Evolutionary conservation across 2,797 vertebrate genomes (phyloP), one percentile per base, ranked within the genome.

Genomic region (Brotula barbata): DNA sequence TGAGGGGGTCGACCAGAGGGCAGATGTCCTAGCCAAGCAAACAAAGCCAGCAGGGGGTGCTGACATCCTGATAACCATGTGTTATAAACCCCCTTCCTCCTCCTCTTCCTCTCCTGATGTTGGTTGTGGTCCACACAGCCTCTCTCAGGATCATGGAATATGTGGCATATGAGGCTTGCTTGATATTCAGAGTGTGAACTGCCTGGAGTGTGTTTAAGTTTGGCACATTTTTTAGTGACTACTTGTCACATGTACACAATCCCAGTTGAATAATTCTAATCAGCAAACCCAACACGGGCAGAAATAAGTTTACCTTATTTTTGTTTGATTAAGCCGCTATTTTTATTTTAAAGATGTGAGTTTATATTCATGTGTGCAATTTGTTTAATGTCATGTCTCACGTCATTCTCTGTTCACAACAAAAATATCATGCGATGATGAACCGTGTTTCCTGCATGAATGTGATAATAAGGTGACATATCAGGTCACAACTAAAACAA

Each of bases 1-100:
- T 6, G 7, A 41, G 51, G 59, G 81, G 83, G 76, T 65, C 36
- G 53, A 57, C 57, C 59, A 13, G 48, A 77, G 83, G 84, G 75
- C 79, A 83, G 60, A 63, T 55, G 72, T 39, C 73, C 56, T 50
- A 71, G 81, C 75, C 51, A 64, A 20, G 78, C 70, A 80, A 87
- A 78, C 80, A 73, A 84, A 91, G 85, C 94, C 96, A 96, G 95
- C 92, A 97, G 96, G 95, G 95, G 96, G 95, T 94, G 94, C 94
- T 94, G 94, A 90, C 92, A 93, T 85, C 90, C 93, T 87, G 89
- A 88, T 69, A 91, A 94, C 90, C 71, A 72, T 77, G 73, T 75
- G 70, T 48, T 64, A 62, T 73, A 36, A 59, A 82, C 69, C 42
- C 69, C 67, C 8, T 53, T 17, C 63, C 50, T 34, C 37, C 45